Evolutionary conservation across 2,113 vertebrate genomes (phyloP).

Genomic region (Xenopus borealis): DNA sequence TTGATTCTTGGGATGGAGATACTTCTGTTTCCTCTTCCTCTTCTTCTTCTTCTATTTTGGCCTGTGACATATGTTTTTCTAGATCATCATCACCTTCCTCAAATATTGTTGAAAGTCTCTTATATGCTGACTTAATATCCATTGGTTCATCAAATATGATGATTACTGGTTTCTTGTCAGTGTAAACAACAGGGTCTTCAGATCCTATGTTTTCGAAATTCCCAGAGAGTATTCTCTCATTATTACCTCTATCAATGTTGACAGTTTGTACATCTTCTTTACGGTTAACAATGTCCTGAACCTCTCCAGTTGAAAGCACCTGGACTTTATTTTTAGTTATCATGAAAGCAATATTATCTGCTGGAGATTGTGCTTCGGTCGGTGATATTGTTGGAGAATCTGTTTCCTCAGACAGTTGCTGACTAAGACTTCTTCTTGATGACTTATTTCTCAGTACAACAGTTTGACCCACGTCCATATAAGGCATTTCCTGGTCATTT

Average conservation of each 20-base stretch:
- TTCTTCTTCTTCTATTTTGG: conserved; percentile 88
- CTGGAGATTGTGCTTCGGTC: conserved; percentile 71
- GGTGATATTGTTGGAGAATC: conserved; percentile 70
- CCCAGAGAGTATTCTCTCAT: conserved; percentile 48
- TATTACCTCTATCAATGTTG: conserved; percentile 72
- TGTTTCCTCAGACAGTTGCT: conserved; percentile 56
- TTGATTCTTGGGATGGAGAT: conserved; percentile 21
- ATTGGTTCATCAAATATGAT: conserved; percentile 97
- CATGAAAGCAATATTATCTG: conserved; percentile 96
- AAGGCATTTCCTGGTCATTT: conserved; percentile 51
- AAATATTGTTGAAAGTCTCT: conserved; percentile 94
- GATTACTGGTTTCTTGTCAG: conserved; percentile 90
- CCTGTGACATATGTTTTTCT: conserved; percentile 85
- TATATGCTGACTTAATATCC: conserved; percentile 94
- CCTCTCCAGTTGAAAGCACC: conserved; percentile 87
- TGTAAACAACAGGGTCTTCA: conserved; percentile 65
- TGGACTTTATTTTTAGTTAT: conserved; percentile 90
- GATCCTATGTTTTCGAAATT: conserved; percentile 45
- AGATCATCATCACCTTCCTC: conserved; percentile 92
- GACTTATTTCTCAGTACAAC: conserved; percentile 58
- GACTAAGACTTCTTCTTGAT: conserved; percentile 31
- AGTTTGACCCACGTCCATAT: conserved; percentile 47
- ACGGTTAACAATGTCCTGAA: conserved; percentile 83
- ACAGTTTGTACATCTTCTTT: conserved; percentile 84
- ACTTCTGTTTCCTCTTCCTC: conserved; percentile 64